Evolutionary conservation across 2,888 invertebrate species (phyloP).

Genomic region (Apodemia zela): DNA sequence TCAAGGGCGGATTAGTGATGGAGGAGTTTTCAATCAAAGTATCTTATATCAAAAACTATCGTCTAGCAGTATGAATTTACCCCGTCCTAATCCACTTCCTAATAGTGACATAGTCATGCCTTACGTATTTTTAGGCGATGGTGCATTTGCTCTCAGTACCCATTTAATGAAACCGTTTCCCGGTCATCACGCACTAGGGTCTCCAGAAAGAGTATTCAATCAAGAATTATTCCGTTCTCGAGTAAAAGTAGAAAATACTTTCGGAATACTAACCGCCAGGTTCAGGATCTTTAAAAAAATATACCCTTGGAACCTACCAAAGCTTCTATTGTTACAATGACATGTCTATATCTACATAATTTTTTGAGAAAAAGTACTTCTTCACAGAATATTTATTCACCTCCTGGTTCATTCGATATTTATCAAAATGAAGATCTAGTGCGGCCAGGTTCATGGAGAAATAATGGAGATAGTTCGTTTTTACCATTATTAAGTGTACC

Average conservation of each 20-base stretch:
- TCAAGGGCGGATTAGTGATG: constrained; percentile 26
- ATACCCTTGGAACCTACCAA: constrained; percentile 31
- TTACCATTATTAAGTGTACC: background rate
- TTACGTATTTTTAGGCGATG: constrained; percentile 30
- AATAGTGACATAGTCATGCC: constrained; percentile 18
- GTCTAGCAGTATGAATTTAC: constrained; percentile 31
- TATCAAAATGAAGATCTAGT: background rate
- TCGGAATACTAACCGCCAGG: constrained; percentile 35
- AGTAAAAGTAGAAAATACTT: constrained; percentile 36
- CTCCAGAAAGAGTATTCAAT: constrained; percentile 37
- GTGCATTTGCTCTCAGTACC: constrained; percentile 30
- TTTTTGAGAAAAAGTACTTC: constrained; percentile 20
- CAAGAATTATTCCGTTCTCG: constrained; percentile 33
- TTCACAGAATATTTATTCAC: no score
- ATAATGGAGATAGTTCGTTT: no score
- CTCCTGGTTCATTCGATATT: background rate
- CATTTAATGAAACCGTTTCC: constrained; percentile 42
- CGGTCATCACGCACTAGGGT: constrained; percentile 34
- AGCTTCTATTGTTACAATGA: constrained; percentile 10
- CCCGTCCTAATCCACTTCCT: constrained; percentile 27
- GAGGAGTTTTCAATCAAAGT: constrained; percentile 23
- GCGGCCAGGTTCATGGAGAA: background rate
- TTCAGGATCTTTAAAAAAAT: constrained; percentile 41
- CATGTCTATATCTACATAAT: background rate
- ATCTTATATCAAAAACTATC: constrained; percentile 26